Evolutionary conservation across 2,797 vertebrate species (phyloP).

Genomic region (Labeo calbasu): DNA sequence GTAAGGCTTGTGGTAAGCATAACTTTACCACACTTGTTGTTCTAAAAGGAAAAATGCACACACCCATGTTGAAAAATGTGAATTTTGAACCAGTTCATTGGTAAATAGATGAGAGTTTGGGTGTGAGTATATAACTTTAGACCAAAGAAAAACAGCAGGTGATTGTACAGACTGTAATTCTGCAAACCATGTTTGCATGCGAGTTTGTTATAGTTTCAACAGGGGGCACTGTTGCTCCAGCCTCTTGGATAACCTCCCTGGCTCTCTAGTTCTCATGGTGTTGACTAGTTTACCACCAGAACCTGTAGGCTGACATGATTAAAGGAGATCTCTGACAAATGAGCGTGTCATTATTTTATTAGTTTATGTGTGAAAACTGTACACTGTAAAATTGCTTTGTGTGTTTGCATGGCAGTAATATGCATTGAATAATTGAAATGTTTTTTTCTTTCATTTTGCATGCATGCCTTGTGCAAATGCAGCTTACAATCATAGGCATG

Average conservation of each 20-base stretch:
- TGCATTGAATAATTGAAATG: neutral
- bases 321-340: slow-evolving; percentile 9
- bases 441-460: neutral
- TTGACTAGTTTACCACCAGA: slow-evolving; percentile 11
- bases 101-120: neutral
- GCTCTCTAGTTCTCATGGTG: neutral
- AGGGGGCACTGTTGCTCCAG: slow-evolving; percentile 79
- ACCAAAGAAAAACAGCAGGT: neutral
- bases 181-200: neutral
- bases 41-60: too few species aligned
- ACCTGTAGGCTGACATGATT: slow-evolving; percentile 1
- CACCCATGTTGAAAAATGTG: too few species aligned
- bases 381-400: neutral
- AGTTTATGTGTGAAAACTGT: neutral
- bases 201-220: slow-evolving; percentile 53
- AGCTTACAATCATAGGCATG: neutral
- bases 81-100: too few species aligned
- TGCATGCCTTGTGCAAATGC: neutral
- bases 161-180: too few species aligned
- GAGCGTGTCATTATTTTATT: slow-evolving; percentile 8
- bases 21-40: neutral
- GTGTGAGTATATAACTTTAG: neutral
- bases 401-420: neutral
- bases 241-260: neutral
- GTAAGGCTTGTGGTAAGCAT: neutral